Evolutionary conservation across 2,113 vertebrate species (phyloP).

Genomic region (Tachuris rubrigastra): DNA sequence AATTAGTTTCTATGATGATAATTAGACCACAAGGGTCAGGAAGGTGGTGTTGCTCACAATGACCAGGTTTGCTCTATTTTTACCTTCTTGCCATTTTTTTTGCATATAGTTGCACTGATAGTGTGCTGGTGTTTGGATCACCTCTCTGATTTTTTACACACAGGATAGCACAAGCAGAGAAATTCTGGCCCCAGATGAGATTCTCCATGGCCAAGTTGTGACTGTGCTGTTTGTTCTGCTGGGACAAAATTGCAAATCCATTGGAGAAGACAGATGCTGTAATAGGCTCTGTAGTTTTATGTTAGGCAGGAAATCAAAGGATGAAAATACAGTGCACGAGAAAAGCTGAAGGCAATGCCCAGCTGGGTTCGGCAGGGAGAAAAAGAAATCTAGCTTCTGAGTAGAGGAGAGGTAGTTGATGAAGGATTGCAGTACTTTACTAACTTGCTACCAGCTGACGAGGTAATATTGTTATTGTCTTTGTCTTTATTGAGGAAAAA

Average conservation of each 20-base stretch:
- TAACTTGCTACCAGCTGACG: not conserved
- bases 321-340: not conserved
- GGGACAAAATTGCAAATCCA: not conserved
- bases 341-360: not conserved
- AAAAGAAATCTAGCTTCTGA: not conserved
- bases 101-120: not conserved
- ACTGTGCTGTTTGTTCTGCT: not conserved
- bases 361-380: not conserved
- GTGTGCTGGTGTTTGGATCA: not conserved
- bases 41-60: not conserved
- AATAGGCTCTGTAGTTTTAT: not conserved
- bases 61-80: not conserved
- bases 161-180: not conserved
- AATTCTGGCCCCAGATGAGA: not conserved
- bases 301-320: not conserved
- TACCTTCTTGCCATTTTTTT: not conserved
- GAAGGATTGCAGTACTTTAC: not conserved
- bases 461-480: not conserved
- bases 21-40: not conserved
- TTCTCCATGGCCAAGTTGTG: rapidly evolving
- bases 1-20: not conserved
- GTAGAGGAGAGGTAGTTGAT: not conserved
- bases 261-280: not conserved
- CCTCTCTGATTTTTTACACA: not conserved
- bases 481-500: not conserved